Evolutionary conservation across 2,888 invertebrate species (phyloP).

Genomic region (Priapulus caudatus): DNA sequence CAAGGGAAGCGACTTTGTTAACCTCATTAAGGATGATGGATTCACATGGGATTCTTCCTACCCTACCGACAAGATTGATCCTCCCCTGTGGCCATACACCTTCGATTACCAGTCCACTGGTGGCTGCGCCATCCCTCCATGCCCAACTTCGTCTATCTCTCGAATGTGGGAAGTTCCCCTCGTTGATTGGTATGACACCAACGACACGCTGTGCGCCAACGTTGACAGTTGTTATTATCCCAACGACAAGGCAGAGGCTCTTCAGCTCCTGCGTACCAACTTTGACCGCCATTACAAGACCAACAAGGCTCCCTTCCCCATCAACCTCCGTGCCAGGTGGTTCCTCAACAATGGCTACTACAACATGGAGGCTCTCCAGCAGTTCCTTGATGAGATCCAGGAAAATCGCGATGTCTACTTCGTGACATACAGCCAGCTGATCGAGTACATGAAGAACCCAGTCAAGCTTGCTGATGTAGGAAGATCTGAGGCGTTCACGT

Average conservation of each 20-base stretch:
- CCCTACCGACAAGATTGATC: not conserved
- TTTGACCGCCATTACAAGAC: slow-evolving; percentile 27
- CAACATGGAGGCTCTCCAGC: not conserved
- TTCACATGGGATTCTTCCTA: not conserved
- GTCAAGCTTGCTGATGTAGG: no score
- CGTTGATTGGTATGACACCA: no score
- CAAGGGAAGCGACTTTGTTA: slow-evolving; percentile 25
- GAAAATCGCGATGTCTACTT: not conserved
- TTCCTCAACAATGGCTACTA: slow-evolving; percentile 23
- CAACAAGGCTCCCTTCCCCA: slow-evolving; percentile 31
- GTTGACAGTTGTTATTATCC: no score
- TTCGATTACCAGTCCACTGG: no score
- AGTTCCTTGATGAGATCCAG: not conserved
- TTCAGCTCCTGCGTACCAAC: slow-evolving; percentile 24
- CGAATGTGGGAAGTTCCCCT: no score
- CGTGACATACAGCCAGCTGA: not conserved
- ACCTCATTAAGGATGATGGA: slow-evolving; percentile 24
- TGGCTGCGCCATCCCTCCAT: no score
- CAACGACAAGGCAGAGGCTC: slow-evolving; percentile 29
- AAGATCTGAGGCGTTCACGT: no score
- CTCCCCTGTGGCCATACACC: no score
- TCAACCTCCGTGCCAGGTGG: slow-evolving; percentile 35
- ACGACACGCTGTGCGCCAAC: no score
- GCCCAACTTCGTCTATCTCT: no score
- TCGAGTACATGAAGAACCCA: no score